Percentiles rank a stretch among this genome's conserved stretches.
Conservation (phyloP, 2,797 vertebrate genomes). For the Lithobates sylvaticus region DNA sequence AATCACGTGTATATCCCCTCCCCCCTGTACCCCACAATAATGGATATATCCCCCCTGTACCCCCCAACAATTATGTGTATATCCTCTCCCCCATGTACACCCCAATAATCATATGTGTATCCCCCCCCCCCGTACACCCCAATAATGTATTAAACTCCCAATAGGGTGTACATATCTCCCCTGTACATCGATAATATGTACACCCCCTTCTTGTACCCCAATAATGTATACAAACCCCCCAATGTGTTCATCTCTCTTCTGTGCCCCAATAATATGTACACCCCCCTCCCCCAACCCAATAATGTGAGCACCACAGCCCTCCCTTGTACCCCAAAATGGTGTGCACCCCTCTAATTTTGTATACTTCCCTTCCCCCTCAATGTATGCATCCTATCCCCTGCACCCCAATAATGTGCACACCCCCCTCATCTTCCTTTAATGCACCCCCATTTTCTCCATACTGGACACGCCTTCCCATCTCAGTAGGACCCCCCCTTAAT, state of each 20-base stretch:
- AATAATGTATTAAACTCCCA: not conserved
- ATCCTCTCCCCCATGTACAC: not conserved
- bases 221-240: not conserved
- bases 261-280: not conserved
- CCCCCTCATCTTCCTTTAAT: too few relatives aligned
- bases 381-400: not conserved
- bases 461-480: too few relatives aligned
- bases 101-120: not conserved
- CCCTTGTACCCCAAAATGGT: not conserved
- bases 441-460: too few relatives aligned
- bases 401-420: not conserved
- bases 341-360: not conserved
- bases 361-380: not conserved
- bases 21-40: not conserved
- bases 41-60: not conserved
- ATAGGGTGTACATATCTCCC: not conserved
- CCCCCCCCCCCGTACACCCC: not conserved
- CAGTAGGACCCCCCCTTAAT: too few relatives aligned
- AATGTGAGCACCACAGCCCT: not conserved
- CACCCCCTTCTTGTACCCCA: not conserved
- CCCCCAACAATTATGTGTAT: too few relatives aligned
- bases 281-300: not conserved
- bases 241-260: not conserved
- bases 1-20: too few relatives aligned
- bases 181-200: not conserved